Evolutionary conservation across 1,140 invertebrate genomes (phyloP), one percentile per base, ranked within the genome.

Genomic region (Zaprionus tsacasi): DNA sequence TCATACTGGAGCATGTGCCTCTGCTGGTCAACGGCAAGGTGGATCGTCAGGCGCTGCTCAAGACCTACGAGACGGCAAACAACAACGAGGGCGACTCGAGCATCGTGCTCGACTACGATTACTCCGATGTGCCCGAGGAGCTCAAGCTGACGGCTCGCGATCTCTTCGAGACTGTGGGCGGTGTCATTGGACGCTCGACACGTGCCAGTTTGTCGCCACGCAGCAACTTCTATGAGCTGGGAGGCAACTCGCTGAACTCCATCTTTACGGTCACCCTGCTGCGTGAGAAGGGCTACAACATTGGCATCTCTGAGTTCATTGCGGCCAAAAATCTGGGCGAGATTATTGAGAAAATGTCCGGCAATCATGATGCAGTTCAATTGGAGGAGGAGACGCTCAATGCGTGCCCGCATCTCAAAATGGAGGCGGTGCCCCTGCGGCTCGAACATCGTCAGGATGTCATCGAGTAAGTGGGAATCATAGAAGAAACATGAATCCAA

Each of bases 171-270:
- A 97, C 96, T 0, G 94, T 97, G 0, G 95, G 95, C 1, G 93
- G 94, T 1, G 95, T 96, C 0, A 94, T 97, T 30, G 95, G 95
- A 8, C 92, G 94, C 21, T 93, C 94, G 1, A 93, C 94, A 0
- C 93, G 96, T 30, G 93, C 94, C 0, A 93, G 93, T 1, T 85
- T 97, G 0, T 94, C 94, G 1, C 70, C 95, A 0, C 92, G 94
- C 11, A 94, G 95, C 1, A 97, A 97, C 78, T 98, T 97, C 91
- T 98, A 96, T 85, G 95, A 97, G 67, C 93, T 97, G 33, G 97
- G 97, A 12, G 97, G 97, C 17, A 97, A 98, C 87, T 98, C 97
- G 0, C 93, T 98, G 1, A 98, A 98, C 89, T 97, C 96, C 0
- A 95, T 98, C 40, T 96, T 95, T 65, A 97, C 96, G 0, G 96